These are phyloP conservation scores for crab-eating macaque (Macaca fascicularis) DNA, from an alignment of 2,113 vertebrate species.

Conservation along the genomic window DNA sequence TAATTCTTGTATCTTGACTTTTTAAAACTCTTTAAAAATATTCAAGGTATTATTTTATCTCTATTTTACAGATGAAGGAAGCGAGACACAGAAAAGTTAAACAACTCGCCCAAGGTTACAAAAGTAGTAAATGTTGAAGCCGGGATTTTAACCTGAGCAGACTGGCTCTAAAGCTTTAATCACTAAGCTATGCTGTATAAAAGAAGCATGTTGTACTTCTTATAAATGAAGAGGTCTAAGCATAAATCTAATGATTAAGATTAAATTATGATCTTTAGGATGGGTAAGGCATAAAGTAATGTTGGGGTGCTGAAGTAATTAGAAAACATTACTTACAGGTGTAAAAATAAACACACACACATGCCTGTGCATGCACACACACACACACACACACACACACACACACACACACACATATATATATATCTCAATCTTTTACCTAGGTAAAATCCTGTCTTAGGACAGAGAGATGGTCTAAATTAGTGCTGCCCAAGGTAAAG, in stretches of 20 bases:
- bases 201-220: neutral
- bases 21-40: neutral
- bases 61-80: neutral
- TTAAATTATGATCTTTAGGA: slow-evolving; percentile 33
- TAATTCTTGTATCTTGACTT: neutral
- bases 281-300: neutral
- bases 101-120: neutral
- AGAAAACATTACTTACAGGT: neutral
- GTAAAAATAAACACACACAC: neutral
- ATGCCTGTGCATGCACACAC: no score
- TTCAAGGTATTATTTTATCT: neutral
- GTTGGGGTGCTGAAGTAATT: neutral
- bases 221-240: neutral
- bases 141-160: neutral
- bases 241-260: slow-evolving; percentile 26
- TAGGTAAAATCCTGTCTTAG: neutral
- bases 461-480: neutral
- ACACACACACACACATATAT: neutral
- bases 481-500: neutral
- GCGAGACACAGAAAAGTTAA: neutral
- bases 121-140: neutral
- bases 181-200: neutral
- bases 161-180: neutral
- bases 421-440: no score
- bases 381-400: neutral